phyloP scores from a whole-genome alignment of 2,797 vertebrate genomes.

The Melanotaenia pygmaea region DNA sequence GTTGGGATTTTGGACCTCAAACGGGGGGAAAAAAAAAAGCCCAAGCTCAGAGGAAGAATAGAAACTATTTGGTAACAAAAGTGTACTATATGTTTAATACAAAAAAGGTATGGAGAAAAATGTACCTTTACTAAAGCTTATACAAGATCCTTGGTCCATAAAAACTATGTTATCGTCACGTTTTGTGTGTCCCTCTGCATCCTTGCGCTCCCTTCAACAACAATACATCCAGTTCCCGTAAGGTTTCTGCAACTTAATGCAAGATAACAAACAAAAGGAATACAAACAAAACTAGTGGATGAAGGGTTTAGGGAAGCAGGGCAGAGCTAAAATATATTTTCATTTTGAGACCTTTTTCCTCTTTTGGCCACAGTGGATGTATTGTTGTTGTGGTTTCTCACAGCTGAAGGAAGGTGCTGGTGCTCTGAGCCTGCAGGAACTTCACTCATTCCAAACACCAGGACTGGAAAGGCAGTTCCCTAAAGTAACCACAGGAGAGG shows the following conservation, averaged over 20 bases:
- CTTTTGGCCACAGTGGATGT: slow-evolving; percentile 75
- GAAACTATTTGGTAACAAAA: slow-evolving; percentile 99
- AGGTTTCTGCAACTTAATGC: slow-evolving; percentile 78
- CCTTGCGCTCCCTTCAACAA: slow-evolving; percentile 83
- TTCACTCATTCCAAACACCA: slow-evolving; percentile 77
- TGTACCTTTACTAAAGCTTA: slow-evolving; percentile 99
- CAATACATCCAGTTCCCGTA: slow-evolving; percentile 85
- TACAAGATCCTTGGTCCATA: slow-evolving; percentile 99
- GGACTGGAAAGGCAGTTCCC: slow-evolving; percentile 84
- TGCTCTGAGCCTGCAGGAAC: slow-evolving; percentile 72
- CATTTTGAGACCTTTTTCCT: slow-evolving; percentile 58
- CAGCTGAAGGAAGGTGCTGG: slow-evolving; percentile 85
- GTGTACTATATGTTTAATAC: slow-evolving; percentile 96
- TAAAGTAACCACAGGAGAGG: slow-evolving; percentile 79
- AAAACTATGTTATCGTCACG: slow-evolving; percentile 91
- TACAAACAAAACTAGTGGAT: slow-evolving; percentile 61
- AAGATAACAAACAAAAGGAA: slow-evolving; percentile 74
- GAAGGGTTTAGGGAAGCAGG: slow-evolving; percentile 49
- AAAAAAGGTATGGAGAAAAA: slow-evolving; percentile 99
- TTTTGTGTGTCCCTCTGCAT: slow-evolving; percentile 88
- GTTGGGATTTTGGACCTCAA: slow-evolving; percentile 87
- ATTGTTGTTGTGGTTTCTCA: slow-evolving; percentile 74
- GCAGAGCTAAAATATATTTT: slow-evolving; percentile 80
- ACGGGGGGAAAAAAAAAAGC: slow-evolving; percentile 69
- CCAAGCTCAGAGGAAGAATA: slow-evolving; percentile 91